phyloP scores from a whole-genome alignment of 35 echinoderm and acorn worm species.

The Lytechinus variegatus region DNA sequence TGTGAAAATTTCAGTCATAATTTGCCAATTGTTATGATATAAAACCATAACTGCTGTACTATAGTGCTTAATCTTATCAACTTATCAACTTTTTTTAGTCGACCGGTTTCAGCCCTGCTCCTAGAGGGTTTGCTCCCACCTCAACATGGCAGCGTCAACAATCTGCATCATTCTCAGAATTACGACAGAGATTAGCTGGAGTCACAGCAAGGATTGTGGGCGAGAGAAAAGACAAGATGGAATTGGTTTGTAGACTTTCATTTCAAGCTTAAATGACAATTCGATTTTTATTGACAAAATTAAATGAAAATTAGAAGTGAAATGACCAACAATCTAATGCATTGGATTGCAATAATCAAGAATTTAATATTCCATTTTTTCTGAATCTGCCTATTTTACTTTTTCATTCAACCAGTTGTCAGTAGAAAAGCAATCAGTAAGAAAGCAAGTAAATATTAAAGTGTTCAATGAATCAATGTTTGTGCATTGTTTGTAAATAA shows the following conservation, averaged over 20 bases:
- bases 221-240: conserved; percentile 1
- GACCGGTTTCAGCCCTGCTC: conserved; percentile 66
- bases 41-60: too few species aligned
- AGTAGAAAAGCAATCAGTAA: neutral
- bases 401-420: neutral
- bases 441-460: neutral
- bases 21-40: too few species aligned
- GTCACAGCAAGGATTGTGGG: neutral
- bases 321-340: too few species aligned
- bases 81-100: neutral
- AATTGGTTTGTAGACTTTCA: neutral
- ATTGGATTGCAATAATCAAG: too few species aligned
- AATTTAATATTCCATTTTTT: too few species aligned
- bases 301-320: neutral
- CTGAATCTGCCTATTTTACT: neutral
- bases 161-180: conserved; percentile 66
- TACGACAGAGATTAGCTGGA: conserved; percentile 64
- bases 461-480: neutral
- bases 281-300: neutral
- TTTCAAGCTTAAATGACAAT: neutral
- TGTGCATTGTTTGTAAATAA: too few species aligned
- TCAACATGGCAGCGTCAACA: conserved; percentile 65
- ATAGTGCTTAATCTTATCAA: neutral
- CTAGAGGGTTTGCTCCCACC: conserved; percentile 61
- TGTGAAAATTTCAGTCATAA: too few species aligned